phyloP scores from a whole-genome alignment of 1,140 invertebrate species.

The Spodoptera frugiperda region DNA sequence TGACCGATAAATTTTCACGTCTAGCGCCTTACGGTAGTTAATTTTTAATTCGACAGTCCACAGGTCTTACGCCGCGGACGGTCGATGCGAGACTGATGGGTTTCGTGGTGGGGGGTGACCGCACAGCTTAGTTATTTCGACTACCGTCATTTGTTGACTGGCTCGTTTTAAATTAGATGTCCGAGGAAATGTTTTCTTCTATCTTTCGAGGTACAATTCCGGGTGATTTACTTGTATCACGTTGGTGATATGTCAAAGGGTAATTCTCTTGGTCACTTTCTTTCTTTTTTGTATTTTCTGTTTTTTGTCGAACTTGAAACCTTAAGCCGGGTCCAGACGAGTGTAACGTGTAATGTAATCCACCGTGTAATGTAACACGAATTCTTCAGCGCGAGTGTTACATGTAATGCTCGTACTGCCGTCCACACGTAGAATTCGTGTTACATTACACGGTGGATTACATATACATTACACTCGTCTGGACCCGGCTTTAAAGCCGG shows the following conservation, averaged over 20 bases:
- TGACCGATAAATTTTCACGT: constrained; percentile 68
- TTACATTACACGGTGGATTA: too few species aligned
- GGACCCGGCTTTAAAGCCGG: too few species aligned
- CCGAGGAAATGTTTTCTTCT: constrained; percentile 41
- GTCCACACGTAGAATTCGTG: too few species aligned
- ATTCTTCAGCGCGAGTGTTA: too few species aligned
- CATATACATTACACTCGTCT: too few species aligned
- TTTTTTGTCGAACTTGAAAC: too few species aligned
- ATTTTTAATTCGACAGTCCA: constrained; percentile 63
- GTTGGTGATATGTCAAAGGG: neutral
- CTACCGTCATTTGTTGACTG: constrained; percentile 78
- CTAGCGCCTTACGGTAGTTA: constrained; percentile 52
- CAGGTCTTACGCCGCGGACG: constrained; percentile 53
- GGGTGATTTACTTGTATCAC: constrained; percentile 3
- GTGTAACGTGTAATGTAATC: too few species aligned
- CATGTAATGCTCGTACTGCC: too few species aligned
- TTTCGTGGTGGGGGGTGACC: constrained; percentile 64
- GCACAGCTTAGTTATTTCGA: constrained; percentile 74
- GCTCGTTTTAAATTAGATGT: constrained; percentile 76
- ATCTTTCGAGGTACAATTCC: constrained; percentile 18
- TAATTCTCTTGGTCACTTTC: neutral
- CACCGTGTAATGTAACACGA: too few species aligned
- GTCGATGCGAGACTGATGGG: constrained; percentile 63
- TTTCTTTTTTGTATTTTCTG: too few species aligned
- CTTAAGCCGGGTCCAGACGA: too few species aligned